Evolutionary conservation across 1,140 invertebrate species (phyloP), one percentile per base, ranked within the genome.

Genomic region (Hesperophylax magnus): DNA sequence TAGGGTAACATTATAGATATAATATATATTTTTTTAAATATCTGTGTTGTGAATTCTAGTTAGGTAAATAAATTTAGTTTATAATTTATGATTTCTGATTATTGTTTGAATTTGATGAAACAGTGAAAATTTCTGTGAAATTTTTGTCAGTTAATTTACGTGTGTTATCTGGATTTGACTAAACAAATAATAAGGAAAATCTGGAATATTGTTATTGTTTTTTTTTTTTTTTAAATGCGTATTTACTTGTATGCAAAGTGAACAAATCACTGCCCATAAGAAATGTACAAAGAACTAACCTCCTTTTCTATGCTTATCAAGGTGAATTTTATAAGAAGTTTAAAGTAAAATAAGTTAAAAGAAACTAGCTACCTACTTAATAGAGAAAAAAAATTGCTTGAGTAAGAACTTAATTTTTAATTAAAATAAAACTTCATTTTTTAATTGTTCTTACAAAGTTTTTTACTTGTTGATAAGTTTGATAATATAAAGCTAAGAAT

Each of bases 61-160:
- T 81, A 80, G 74, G 31, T 14, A 79, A 63, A 60, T 67, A 65
- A 61, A 67, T 58, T 31, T 53, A 65, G 18, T 27, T 76, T 76
- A 67, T 31, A 79, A 60, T 39, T 52, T 58, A 77, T 27, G 39
- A 78, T 54, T 67, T 67, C n/a, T 20, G 56, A 60, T 74, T 61
- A 71, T 52, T 63, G 7, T 78, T 78, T 67, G 54, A 61, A 76
- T 72, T 53, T 15, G 27, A 72, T 22, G 27, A 15, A 76, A 60
- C n/a, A 34, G 24, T 34, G 58, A 75, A 80, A 80, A 80, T 80
- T 80, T 80, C 78, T 80, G 78, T 80, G 78, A 80, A 80, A 80
- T 80, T 80, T 80, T 75, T 80, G 75, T 58, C 71, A 75, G 54
- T 63, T 69, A 71, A 61, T 75, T 52, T 53, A 75, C 20, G 56